These are phyloP conservation scores for Drosophila sordidula DNA, from an alignment of 2,888 invertebrate species.

Conservation along the genomic window DNA sequence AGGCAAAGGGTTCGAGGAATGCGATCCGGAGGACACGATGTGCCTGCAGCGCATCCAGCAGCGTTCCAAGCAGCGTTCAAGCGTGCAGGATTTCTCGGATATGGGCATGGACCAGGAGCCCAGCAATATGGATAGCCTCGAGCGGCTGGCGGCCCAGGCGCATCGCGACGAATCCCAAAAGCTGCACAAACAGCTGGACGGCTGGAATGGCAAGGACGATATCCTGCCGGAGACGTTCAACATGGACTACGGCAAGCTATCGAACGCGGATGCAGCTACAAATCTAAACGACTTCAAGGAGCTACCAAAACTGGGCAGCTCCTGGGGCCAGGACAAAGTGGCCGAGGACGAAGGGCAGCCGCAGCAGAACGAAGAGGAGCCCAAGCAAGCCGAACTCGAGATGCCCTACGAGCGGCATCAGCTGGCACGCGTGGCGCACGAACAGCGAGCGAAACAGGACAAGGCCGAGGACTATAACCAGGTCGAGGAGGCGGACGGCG, in stretches of 20 bases:
- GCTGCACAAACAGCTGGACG: conserved; percentile 16
- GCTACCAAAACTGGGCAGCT: conserved; percentile 8
- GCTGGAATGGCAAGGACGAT: conserved; percentile 29
- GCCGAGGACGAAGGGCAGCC: conserved; percentile 13
- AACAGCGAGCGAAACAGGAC: conserved; percentile 8
- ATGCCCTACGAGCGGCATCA: conserved; percentile 26
- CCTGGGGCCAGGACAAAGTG: conserved; percentile 4
- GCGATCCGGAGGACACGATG: conserved; percentile 50
- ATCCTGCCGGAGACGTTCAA: conserved; percentile 15
- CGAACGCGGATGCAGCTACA: not conserved
- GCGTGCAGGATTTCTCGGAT: conserved; percentile 22
- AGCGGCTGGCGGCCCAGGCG: conserved; percentile 27
- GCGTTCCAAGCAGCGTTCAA: not conserved
- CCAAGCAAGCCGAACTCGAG: conserved; percentile 1
- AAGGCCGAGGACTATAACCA: conserved; percentile 11
- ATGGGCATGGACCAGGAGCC: not conserved
- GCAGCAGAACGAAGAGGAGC: conserved; percentile 4
- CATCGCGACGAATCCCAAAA: conserved; percentile 21
- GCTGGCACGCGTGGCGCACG: conserved; percentile 12
- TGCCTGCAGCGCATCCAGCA: conserved; percentile 47
- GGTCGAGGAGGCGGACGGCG: conserved; percentile 1
- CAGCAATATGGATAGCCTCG: conserved; percentile 18
- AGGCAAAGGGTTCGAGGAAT: conserved; percentile 29
- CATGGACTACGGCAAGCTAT: conserved; percentile 31
- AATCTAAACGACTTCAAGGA: conserved; percentile 21